Base-by-base conservation (phyloP, 92 coral and sea anemone genomes). In the Pocillopora meandrina region DNA sequence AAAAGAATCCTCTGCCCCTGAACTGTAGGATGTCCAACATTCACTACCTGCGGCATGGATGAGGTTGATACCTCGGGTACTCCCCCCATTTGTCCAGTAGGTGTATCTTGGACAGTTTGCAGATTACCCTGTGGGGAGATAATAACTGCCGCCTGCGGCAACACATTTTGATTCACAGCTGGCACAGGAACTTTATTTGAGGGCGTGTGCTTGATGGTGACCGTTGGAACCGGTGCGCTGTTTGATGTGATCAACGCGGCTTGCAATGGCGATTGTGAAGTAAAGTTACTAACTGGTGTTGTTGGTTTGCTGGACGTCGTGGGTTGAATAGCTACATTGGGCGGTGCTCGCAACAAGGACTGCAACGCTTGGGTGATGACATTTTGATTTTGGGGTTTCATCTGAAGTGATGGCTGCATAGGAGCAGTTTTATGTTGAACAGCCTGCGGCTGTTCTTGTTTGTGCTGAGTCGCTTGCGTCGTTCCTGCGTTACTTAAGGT, bases 1-100 rank as follows among this genome's bases (percentile, higher is more conserved):
- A 89, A 70, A 47, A 89, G 68, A 56, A 89, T 58, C 12, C 86
- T 80, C 61, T 89, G 92, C 35, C 89, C 89, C 65, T 82, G 91
- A 14, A 82, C 86, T 47, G 86, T 19, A 9, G 82, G 78, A 59
- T 82, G 92, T 35, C 76, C 76, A 49, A 89, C 81, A 75, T 89
- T 87, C 82, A 89, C 83, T 20, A 89, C 77, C 83, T 85, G 89
- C 13, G 73, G 66, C 52, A 87, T 19, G 13, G 70, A 15, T 18
- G 77, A 12, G 42, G 65, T 65, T 69, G 52, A 23, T 49, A 61
- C 17, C 68, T 81, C 85, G 12, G 73, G 80, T 12, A 72, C 72
- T 19, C 13, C n/a, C 35, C 23, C 61, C 31, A 47, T 13, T 55
- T 73, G 73, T 1, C 74, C 74, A 1, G 86, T 64, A 34, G 19